These are phyloP conservation scores for Ochlodes sylvanus DNA, from an alignment of 2,888 invertebrate species.

Conservation along the genomic window DNA sequence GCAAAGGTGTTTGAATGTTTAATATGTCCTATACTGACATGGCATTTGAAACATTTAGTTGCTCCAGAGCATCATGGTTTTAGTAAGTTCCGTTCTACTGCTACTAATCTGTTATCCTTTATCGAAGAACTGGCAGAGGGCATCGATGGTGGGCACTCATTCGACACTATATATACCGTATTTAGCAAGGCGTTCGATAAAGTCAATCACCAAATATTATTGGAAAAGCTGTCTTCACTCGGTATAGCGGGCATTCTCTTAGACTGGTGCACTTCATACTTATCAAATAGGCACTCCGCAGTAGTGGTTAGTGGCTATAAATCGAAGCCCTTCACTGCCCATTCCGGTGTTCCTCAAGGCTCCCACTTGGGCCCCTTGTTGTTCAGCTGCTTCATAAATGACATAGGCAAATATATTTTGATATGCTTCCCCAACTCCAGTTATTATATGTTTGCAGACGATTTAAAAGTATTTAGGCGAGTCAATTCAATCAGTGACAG, in stretches of 20 bases:
- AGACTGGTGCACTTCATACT: not conserved
- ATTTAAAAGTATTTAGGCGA: not conserved
- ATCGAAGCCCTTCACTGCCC: constrained; percentile 1
- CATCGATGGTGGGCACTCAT: constrained; percentile 29
- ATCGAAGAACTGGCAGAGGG: constrained; percentile 23
- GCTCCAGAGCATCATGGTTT: constrained; percentile 20
- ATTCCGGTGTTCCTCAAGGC: not conserved
- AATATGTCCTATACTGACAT: not conserved
- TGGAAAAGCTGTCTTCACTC: not conserved
- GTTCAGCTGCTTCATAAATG: not conserved
- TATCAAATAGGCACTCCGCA: not conserved
- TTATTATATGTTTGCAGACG: not conserved
- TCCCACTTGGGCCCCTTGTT: not conserved
- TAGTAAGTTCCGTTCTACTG: constrained; percentile 33
- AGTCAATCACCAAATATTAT: constrained; percentile 20
- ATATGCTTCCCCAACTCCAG: not conserved
- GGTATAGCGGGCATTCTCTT: not conserved
- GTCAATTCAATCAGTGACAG: not conserved
- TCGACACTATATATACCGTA: constrained; percentile 17
- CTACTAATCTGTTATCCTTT: constrained; percentile 35
- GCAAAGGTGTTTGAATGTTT: constrained; percentile 15
- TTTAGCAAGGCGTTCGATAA: constrained; percentile 26
- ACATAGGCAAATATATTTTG: not conserved
- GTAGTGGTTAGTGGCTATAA: constrained; percentile 6
- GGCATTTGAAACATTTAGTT: constrained; percentile 7